phyloP scores from a whole-genome alignment of 2,113 vertebrate species.

The Ochotona princeps region DNA sequence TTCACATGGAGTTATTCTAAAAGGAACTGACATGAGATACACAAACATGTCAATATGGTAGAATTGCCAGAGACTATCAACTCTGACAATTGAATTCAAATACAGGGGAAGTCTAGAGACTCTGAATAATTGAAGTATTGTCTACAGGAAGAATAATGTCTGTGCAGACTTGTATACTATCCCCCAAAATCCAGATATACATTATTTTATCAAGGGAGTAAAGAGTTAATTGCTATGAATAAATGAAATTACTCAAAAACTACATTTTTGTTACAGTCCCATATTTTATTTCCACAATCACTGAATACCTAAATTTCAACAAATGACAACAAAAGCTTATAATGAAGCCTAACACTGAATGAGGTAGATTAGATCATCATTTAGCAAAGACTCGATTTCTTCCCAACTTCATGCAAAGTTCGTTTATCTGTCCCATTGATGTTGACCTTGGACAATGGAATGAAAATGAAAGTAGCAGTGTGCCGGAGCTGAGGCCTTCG shows the following conservation, averaged over 20 bases:
- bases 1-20: background rate
- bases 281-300: background rate
- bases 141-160: conserved; percentile 12
- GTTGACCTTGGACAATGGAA: background rate
- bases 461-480: background rate
- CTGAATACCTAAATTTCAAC: conserved; percentile 11
- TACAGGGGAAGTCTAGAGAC: background rate
- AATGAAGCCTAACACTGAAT: background rate
- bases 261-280: background rate
- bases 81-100: background rate
- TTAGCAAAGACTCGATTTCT: background rate
- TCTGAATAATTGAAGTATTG: background rate
- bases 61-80: background rate
- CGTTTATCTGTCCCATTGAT: background rate
- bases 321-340: background rate
- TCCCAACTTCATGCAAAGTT: background rate
- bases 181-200: background rate
- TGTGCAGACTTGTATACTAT: background rate
- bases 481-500: background rate
- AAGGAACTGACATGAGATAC: background rate
- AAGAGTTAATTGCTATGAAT: background rate
- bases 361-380: background rate
- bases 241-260: background rate
- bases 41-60: background rate
- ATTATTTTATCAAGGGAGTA: background rate